Evolutionary conservation across 1,140 invertebrate genomes (phyloP).

Genomic region (Artemia franciscana): DNA sequence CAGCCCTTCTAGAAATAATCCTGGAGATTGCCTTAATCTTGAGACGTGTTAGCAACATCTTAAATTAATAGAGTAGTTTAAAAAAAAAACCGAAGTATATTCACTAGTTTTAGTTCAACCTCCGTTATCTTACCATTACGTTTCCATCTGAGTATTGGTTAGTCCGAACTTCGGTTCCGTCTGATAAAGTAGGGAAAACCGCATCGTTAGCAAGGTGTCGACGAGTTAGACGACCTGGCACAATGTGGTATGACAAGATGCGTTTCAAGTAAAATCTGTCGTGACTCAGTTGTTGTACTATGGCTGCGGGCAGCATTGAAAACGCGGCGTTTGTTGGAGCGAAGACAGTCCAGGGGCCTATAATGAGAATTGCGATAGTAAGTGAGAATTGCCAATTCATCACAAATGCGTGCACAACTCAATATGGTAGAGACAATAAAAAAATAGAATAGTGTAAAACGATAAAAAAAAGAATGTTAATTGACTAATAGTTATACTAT

Average conservation of each 20-base stretch:
- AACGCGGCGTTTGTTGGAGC: conserved; percentile 21
- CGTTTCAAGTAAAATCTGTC: conserved; percentile 14
- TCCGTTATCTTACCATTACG: conserved; percentile 9
- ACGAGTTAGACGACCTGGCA: conserved; percentile 14
- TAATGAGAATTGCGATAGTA: not conserved
- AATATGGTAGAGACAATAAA: too few relatives aligned
- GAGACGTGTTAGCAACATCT: too few relatives aligned
- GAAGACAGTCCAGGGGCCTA: conserved; percentile 21
- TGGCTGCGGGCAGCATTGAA: conserved; percentile 14
- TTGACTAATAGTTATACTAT: too few relatives aligned
- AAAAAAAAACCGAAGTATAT: too few relatives aligned
- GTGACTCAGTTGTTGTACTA: conserved; percentile 13
- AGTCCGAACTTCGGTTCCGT: conserved; percentile 7
- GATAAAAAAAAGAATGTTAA: too few relatives aligned
- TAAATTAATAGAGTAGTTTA: too few relatives aligned
- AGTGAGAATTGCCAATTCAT: too few relatives aligned
- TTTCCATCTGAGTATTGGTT: conserved; percentile 9
- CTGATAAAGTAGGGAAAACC: conserved; percentile 11
- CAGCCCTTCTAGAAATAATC: too few relatives aligned
- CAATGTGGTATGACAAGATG: conserved; percentile 21
- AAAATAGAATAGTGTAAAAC: too few relatives aligned
- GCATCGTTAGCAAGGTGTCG: conserved; percentile 6
- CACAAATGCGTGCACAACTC: too few relatives aligned
- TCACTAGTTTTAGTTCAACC: too few relatives aligned
- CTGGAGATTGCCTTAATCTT: too few relatives aligned